Percentiles rank a stretch among this genome's conserved stretches.
These are phyloP conservation scores for Leptobrachium ailaonicum DNA, from an alignment of 2,113 vertebrate genomes.

Conservation along the genomic window DNA sequence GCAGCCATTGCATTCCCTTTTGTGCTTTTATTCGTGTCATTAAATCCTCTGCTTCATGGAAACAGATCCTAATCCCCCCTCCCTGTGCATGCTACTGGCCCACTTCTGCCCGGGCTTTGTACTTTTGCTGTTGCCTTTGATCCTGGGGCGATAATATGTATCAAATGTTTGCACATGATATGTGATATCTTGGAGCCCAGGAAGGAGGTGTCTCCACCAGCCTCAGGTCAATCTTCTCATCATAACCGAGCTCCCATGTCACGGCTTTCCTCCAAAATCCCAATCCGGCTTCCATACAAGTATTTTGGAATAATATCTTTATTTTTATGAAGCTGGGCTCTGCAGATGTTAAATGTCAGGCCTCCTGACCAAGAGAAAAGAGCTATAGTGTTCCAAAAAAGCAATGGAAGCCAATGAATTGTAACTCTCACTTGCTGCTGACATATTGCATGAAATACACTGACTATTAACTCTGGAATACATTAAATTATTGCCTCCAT, in stretches of 20 bases:
- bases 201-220: conserved; percentile 15
- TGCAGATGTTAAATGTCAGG: conserved; percentile 17
- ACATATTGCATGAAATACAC: no score
- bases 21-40: conserved; percentile 42
- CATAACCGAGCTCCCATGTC: neutral
- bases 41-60: conserved; percentile 25
- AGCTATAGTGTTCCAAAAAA: conserved; percentile 24
- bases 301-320: conserved; percentile 33
- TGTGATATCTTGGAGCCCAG: conserved; percentile 18
- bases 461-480: no score
- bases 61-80: conserved; percentile 34
- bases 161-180: conserved; percentile 45
- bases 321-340: neutral
- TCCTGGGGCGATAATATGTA: conserved; percentile 42
- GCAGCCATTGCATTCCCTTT: conserved; percentile 7
- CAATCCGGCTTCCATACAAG: neutral
- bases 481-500: no score
- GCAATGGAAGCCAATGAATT: conserved; percentile 15
- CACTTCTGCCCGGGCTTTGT: conserved; percentile 33
- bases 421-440: neutral
- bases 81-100: conserved; percentile 34
- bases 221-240: neutral
- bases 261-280: conserved; percentile 5
- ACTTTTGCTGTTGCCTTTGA: conserved; percentile 39
- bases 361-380: conserved; percentile 26